Conservation (phyloP, 2,888 invertebrate genomes). For the Andricus curvator region DNA sequence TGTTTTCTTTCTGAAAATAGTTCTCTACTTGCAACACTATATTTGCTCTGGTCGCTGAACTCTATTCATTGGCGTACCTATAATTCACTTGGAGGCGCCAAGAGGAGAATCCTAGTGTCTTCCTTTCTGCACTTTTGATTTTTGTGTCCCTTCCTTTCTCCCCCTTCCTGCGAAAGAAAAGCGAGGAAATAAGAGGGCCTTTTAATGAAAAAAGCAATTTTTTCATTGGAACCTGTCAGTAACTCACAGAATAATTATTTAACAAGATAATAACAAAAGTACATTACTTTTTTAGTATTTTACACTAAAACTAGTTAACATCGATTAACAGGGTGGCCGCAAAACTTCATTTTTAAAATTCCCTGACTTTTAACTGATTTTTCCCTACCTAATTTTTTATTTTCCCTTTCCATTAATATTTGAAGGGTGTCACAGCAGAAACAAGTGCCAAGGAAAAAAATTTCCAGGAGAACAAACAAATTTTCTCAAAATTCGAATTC, state of each 20-base stretch:
- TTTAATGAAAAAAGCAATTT: not conserved
- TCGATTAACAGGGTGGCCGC: not conserved
- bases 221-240: not conserved
- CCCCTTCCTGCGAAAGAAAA: constrained; percentile 31
- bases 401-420: too few relatives aligned
- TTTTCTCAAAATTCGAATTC: too few relatives aligned
- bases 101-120: constrained; percentile 37
- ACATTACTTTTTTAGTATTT: not conserved
- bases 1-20: constrained; percentile 17
- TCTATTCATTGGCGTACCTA: constrained; percentile 32
- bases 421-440: too few relatives aligned
- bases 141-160: constrained; percentile 13
- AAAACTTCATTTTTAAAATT: too few relatives aligned
- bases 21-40: not conserved
- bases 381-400: too few relatives aligned
- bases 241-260: not conserved
- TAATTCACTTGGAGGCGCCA: constrained; percentile 39
- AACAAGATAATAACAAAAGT: not conserved
- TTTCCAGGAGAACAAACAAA: too few relatives aligned
- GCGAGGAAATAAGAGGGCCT: constrained; percentile 13
- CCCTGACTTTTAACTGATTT: too few relatives aligned
- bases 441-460: too few relatives aligned
- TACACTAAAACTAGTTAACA: not conserved
- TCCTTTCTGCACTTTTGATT: constrained; percentile 31
- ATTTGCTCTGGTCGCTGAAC: not conserved